Conservation (phyloP, 2,113 vertebrate species). For the Colistium nudipinnis region DNA sequence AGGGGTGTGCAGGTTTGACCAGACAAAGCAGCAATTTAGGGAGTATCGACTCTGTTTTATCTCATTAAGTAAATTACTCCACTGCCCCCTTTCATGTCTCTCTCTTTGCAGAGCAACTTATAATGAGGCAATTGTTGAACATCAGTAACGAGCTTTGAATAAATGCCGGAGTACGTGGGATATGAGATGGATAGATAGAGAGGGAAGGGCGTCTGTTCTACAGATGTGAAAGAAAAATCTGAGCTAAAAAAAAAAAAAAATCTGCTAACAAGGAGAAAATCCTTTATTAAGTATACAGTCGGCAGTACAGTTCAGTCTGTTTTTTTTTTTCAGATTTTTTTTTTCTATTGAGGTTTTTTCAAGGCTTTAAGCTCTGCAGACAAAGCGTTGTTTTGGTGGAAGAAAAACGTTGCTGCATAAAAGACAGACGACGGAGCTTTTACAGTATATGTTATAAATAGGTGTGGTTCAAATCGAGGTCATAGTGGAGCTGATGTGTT, state of each 20-base stretch:
- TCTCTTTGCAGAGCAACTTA: conserved; percentile 42
- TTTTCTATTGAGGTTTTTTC: conserved; percentile 1
- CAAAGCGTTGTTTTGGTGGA: conserved; percentile 3
- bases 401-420: conserved; percentile 3
- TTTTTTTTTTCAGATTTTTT: not conserved
- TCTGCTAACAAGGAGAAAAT: not conserved
- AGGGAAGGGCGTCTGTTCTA: not conserved
- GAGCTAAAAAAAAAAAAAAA: not conserved
- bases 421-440: not conserved
- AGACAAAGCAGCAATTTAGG: conserved; percentile 59
- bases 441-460: conserved; percentile 35
- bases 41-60: conserved; percentile 38
- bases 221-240: conserved; percentile 5
- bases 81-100: conserved; percentile 22
- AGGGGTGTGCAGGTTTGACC: conserved; percentile 13
- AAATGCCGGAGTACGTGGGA: conserved; percentile 7
- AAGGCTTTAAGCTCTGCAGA: conserved; percentile 12
- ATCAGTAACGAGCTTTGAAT: conserved; percentile 24
- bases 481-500: conserved; percentile 21
- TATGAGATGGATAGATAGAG: conserved; percentile 7
- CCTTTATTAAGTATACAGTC: not conserved
- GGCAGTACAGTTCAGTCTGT: not conserved
- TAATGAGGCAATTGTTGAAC: conserved; percentile 53
- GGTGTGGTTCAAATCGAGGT: conserved; percentile 29
- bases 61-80: conserved; percentile 42